Percentiles rank a stretch among this genome's conserved stretches.
phyloP scores from a whole-genome alignment of 1,140 invertebrate genomes.

The Aphis gossypii region DNA sequence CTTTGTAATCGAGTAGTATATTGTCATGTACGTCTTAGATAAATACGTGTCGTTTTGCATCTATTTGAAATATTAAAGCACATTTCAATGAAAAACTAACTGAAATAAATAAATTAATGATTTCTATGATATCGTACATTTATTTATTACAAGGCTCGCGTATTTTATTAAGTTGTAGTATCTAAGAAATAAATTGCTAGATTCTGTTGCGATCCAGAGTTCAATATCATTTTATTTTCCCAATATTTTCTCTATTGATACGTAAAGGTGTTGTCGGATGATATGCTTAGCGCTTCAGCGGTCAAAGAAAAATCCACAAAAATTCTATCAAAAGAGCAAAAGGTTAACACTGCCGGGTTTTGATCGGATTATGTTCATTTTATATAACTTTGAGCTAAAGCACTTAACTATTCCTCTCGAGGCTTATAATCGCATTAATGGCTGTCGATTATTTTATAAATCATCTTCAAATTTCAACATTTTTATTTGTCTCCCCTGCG shows the following conservation, averaged over 20 bases:
- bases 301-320: background rate
- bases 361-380: slow-evolving; percentile 29
- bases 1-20: background rate
- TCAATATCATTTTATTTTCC: background rate
- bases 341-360: background rate
- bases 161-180: background rate
- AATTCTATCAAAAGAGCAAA: background rate
- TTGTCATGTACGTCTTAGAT: background rate
- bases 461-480: slow-evolving; percentile 7
- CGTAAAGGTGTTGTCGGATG: background rate
- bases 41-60: background rate
- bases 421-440: slow-evolving; percentile 23
- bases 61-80: background rate
- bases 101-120: background rate
- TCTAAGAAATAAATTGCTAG: background rate
- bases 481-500: background rate
- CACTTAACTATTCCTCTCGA: background rate
- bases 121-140: background rate
- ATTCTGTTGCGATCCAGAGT: background rate
- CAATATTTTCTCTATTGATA: slow-evolving; percentile 1
- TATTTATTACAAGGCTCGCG: background rate
- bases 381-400: slow-evolving; percentile 32
- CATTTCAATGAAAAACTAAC: background rate
- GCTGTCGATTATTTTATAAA: slow-evolving; percentile 26
- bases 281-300: background rate